A percentile compares a stretch with the other conserved stretches of the same genome.
These are phyloP conservation scores for Idaea biselata DNA, from an alignment of 2,888 invertebrate genomes.

Conservation along the genomic window DNA sequence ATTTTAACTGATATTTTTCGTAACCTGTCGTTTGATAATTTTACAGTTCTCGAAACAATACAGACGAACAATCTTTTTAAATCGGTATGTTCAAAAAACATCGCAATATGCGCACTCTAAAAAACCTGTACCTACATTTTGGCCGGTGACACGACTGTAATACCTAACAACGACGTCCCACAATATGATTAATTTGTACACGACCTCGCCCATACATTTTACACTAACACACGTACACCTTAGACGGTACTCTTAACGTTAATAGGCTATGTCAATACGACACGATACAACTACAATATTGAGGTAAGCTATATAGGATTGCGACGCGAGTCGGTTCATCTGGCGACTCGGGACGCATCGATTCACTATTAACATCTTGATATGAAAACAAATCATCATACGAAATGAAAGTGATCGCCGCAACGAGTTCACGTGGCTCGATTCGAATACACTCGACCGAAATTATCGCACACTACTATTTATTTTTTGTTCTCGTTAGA, in stretches of 20 bases:
- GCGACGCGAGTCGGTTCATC: slow-evolving; percentile 45
- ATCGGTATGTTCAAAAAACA: too few species aligned
- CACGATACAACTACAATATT: slow-evolving; percentile 73
- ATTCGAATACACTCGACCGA: slow-evolving; percentile 17
- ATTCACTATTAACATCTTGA: slow-evolving; percentile 60
- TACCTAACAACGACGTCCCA: slow-evolving; percentile 37
- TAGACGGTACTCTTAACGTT: slow-evolving; percentile 73
- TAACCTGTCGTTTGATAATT: too few species aligned
- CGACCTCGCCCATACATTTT: slow-evolving; percentile 56
- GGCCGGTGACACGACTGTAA: slow-evolving; percentile 21
- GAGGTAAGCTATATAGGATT: slow-evolving; percentile 79
- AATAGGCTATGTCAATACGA: slow-evolving; percentile 79
- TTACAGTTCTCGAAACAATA: too few species aligned
- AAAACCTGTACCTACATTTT: slow-evolving; percentile 15
- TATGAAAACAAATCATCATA: slow-evolving; percentile 58
- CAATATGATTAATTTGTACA: slow-evolving; percentile 72
- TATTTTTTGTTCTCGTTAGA: too few species aligned
- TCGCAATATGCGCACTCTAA: too few species aligned
- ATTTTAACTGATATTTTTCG: too few species aligned
- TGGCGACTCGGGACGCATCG: slow-evolving; percentile 54
- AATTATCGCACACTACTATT: too few species aligned
- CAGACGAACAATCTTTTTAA: too few species aligned
- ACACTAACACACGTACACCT: slow-evolving; percentile 68
- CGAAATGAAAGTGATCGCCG: slow-evolving; percentile 40
- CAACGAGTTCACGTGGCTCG: slow-evolving; percentile 27